These are phyloP conservation scores for Sternotherus odoratus DNA, from an alignment of 2,797 vertebrate species.

Conservation along the genomic window DNA sequence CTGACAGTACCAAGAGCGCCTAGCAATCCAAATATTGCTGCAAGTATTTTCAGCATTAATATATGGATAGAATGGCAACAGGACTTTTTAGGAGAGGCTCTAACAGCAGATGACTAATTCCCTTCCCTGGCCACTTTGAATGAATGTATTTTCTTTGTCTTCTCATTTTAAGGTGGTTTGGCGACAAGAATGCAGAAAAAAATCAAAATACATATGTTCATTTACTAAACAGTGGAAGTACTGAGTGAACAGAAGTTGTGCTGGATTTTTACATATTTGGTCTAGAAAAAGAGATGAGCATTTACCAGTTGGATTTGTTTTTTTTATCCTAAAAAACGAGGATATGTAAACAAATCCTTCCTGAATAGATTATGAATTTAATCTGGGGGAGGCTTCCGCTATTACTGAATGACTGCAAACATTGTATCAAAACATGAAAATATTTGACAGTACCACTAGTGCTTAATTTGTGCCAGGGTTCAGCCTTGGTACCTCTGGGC, in stretches of 20 bases:
- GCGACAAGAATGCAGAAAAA: neutral
- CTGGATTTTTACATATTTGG: neutral
- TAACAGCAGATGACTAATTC: slow-evolving; percentile 21
- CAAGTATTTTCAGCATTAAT: neutral
- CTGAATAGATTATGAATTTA: neutral
- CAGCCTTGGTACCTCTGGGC: too few relatives aligned
- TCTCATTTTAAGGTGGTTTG: slow-evolving; percentile 2
- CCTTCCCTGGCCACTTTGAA: neutral
- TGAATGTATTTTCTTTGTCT: too few relatives aligned
- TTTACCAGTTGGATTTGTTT: neutral
- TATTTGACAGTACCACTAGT: neutral
- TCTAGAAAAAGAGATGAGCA: neutral
- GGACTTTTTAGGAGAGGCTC: neutral
- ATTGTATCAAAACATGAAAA: neutral
- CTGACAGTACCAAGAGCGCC: neutral
- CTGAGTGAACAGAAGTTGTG: neutral
- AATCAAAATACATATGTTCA: neutral
- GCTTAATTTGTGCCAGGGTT: too few relatives aligned
- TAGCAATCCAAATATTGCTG: neutral
- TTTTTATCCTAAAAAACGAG: neutral
- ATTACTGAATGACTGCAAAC: neutral
- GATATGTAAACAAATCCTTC: neutral
- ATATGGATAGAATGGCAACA: neutral
- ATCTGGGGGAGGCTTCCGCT: neutral
- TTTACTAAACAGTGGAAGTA: neutral